Evolutionary conservation across 2,797 vertebrate genomes (phyloP), one percentile per base, ranked within the genome.

Genomic region (Prunella strophiata): DNA sequence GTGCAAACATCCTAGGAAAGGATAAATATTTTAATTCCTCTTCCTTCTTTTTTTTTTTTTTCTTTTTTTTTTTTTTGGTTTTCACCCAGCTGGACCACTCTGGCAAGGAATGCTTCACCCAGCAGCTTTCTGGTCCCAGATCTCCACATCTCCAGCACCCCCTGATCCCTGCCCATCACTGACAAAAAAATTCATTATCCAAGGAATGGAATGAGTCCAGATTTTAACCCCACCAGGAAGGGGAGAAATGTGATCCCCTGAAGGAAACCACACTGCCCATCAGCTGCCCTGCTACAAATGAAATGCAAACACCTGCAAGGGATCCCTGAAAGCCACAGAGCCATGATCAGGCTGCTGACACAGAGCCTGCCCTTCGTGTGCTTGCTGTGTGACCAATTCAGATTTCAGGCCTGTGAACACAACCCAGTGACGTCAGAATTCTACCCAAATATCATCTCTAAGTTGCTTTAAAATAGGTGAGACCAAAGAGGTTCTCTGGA

Each of bases 21-120:
- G 59, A 87, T 79, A 94, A 96, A 94, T 91, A 94, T 91, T 96
- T 85, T 94, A 94, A 97, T 91, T 90, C 72, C 55, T 86, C 45
- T 59, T 45, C 51, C 51, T 68, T n/a, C n/a, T 47, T 65, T 43
- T 32, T 17, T 71, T 63, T 40, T 26, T 34, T n/a, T 34, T 55
- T 21, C 42, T 29, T 16, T 71, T 68, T 77, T 51, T 22, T 9
- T 22, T 80, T 38, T 93, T 95, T 94, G 79, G 16, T 89, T 95
- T 96, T 67, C 50, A 71, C 47, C 42, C 89, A 96, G 96, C 90
- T 76, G 82, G 88, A 96, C 42, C n/a, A 11, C 81, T 78, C 71
- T 71, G 66, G 58, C 80, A 96, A 96, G 85, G 76, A 96, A 90
- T 42, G 50, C 82, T 87, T 92, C 71, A 54, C 83, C 74, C 76